Evolutionary conservation across 2,888 invertebrate species (phyloP).

Genomic region (Ochropleura plecta): DNA sequence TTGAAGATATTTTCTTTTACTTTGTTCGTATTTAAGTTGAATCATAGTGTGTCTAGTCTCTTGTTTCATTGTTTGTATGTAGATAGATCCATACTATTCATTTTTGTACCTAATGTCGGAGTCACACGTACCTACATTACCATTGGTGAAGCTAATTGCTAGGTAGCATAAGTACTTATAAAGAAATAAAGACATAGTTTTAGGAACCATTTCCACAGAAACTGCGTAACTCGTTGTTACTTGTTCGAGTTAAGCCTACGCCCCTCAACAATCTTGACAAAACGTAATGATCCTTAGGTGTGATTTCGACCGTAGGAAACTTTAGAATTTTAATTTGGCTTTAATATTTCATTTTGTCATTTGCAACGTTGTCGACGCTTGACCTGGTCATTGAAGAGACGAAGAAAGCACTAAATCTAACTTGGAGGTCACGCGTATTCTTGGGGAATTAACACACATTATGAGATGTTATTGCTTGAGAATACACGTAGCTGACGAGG

Average conservation of each 20-base stretch:
- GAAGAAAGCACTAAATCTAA: conserved; percentile 71
- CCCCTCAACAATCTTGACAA: neutral
- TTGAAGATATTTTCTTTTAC: conserved; percentile 3
- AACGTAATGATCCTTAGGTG: neutral
- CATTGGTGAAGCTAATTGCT: neutral
- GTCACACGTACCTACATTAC: neutral
- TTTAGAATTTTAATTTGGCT: conserved; percentile 9
- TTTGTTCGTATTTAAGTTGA: conserved; percentile 26
- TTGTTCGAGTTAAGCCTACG: neutral
- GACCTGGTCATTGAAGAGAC: conserved; percentile 50
- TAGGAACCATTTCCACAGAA: neutral
- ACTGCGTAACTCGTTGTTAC: neutral
- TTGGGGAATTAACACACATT: conserved; percentile 99
- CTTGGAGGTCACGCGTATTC: conserved; percentile 99
- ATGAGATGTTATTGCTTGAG: conserved; percentile 99
- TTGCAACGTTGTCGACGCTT: neutral
- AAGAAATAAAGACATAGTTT: neutral
- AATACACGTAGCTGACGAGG: conserved; percentile 99
- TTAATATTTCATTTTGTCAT: conserved; percentile 3
- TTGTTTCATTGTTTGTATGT: conserved; percentile 1
- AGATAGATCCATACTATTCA: neutral
- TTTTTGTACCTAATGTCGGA: conserved; percentile 1
- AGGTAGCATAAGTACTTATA: too few relatives aligned
- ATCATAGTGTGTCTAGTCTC: conserved; percentile 45
- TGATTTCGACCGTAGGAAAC: neutral